A percentile compares a stretch with the other conserved stretches of the same genome.
Evolutionary conservation across 1,140 invertebrate genomes (phyloP).

Genomic region (Magallana gigas): DNA sequence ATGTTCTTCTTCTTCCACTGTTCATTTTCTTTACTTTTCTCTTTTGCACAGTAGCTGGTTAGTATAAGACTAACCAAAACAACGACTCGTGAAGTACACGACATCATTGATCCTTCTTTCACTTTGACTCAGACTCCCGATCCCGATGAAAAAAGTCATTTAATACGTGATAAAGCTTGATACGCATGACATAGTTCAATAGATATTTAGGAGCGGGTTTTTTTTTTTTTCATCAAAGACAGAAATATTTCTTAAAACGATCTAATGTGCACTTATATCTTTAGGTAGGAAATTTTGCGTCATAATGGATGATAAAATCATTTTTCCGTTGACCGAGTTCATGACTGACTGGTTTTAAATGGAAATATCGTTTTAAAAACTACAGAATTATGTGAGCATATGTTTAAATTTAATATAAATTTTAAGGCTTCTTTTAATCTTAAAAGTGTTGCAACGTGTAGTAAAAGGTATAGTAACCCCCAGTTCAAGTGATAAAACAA

Average conservation of each 20-base stretch:
- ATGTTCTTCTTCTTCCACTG: slow-evolving; percentile 82
- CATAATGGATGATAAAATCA: no score
- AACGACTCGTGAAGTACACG: slow-evolving; percentile 11
- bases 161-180: no score
- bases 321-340: no score
- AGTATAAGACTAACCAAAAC: background rate
- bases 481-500: no score
- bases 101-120: slow-evolving; percentile 23
- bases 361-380: no score
- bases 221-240: background rate
- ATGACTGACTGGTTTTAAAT: no score
- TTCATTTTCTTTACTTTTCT: slow-evolving; percentile 57
- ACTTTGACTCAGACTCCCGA: background rate
- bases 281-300: no score
- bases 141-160: background rate
- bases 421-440: no score
- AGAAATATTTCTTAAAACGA: background rate
- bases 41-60: slow-evolving; percentile 12
- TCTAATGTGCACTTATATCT: background rate
- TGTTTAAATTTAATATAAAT: no score
- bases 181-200: background rate
- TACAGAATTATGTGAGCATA: no score
- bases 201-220: background rate
- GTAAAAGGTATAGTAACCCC: no score
- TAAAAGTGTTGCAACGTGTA: no score